phyloP scores from a whole-genome alignment of 2,113 vertebrate species.

The Microcebus ravelobensis region DNA sequence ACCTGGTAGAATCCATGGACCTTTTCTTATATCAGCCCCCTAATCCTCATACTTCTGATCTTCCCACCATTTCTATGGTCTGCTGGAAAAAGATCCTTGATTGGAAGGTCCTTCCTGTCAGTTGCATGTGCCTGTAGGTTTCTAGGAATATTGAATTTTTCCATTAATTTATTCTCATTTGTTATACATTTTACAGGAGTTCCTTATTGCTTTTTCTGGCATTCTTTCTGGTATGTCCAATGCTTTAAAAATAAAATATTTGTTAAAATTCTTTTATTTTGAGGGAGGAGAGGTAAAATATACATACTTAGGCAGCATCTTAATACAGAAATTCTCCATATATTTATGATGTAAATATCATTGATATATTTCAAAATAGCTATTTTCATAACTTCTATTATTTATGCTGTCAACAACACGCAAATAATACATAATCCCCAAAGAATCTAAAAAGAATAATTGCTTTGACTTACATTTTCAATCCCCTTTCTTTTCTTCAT shows the following conservation, averaged over 20 bases:
- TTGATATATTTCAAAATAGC: background rate
- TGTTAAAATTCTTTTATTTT: constrained; percentile 11
- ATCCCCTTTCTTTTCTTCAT: background rate
- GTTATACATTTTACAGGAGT: background rate
- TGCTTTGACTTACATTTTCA: background rate
- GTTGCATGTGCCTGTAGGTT: background rate
- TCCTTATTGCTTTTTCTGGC: background rate
- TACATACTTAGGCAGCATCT: background rate
- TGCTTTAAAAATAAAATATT: constrained; percentile 5
- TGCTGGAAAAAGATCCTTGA: background rate
- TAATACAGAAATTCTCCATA: background rate
- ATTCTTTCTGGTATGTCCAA: background rate
- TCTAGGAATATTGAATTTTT: background rate
- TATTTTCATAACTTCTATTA: background rate
- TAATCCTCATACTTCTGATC: background rate
- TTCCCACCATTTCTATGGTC: background rate
- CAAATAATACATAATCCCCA: background rate
- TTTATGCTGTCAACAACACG: background rate
- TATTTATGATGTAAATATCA: background rate
- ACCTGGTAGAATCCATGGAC: background rate
- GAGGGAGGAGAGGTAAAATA: background rate
- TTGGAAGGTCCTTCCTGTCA: background rate
- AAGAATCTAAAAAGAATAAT: background rate
- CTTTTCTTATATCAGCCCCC: background rate
- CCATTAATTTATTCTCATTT: background rate